These are phyloP conservation scores for human DNA, from an alignment of 2,113 vertebrate genomes.

Conservation along the genomic window DNA sequence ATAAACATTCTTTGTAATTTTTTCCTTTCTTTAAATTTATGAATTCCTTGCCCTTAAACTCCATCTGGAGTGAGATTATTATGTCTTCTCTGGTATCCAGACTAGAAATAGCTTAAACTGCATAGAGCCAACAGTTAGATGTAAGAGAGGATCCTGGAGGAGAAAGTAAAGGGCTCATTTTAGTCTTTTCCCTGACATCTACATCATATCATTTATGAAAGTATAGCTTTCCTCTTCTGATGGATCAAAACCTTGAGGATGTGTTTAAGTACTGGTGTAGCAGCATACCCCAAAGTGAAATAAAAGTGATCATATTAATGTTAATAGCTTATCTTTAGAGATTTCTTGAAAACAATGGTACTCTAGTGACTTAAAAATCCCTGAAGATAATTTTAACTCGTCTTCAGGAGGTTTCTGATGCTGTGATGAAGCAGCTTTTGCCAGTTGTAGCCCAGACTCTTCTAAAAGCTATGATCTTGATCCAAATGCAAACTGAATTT, in stretches of 20 bases:
- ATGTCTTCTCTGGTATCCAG: not conserved
- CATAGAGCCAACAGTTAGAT: not conserved
- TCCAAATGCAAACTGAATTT: not conserved
- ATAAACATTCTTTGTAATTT: not conserved
- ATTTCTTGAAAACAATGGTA: slow-evolving; percentile 26
- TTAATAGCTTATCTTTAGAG: slow-evolving; percentile 35
- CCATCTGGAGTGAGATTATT: not conserved
- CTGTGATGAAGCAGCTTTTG: slow-evolving; percentile 42
- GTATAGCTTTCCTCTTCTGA: not conserved
- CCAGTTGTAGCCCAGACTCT: not conserved
- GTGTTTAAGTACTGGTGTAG: not conserved
- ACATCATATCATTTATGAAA: not conserved
- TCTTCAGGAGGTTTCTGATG: slow-evolving; percentile 18
- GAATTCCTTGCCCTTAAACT: slow-evolving; percentile 37
- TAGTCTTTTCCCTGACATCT: not conserved
- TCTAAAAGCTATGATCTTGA: slow-evolving; percentile 19
- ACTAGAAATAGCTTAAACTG: slow-evolving; percentile 26
- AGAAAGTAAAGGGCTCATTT: slow-evolving; percentile 39
- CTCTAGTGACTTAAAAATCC: slow-evolving; percentile 21
- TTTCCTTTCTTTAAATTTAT: slow-evolving; percentile 39
- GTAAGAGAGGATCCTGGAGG: not conserved
- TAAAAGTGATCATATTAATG: not conserved
- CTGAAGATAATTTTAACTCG: slow-evolving; percentile 27
- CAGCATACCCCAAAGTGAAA: not conserved
- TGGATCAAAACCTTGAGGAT: not conserved